phyloP scores from a whole-genome alignment of 2,888 invertebrate species.

The Gisinianus flammeolus region DNA sequence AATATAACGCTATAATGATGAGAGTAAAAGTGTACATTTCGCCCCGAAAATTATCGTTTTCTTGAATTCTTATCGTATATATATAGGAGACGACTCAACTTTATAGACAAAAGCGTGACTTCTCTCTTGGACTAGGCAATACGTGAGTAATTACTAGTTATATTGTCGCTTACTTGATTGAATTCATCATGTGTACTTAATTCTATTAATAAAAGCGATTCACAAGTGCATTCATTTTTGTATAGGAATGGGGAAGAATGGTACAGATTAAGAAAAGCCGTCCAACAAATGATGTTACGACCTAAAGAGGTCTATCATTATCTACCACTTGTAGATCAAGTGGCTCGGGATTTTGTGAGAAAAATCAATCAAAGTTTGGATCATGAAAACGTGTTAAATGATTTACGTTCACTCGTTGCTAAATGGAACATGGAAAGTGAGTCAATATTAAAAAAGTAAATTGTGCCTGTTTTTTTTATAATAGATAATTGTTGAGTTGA shows the following conservation, averaged over 20 bases:
- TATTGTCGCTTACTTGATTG: neutral
- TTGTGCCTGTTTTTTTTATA: neutral
- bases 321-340: constrained; percentile 62
- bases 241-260: constrained; percentile 67
- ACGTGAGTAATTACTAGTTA: constrained; percentile 62
- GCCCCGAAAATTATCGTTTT: too few species aligned
- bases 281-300: constrained; percentile 66
- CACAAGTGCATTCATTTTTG: neutral
- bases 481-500: neutral
- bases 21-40: too few species aligned
- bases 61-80: too few species aligned
- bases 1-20: too few species aligned
- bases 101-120: constrained; percentile 63
- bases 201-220: too few species aligned
- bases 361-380: constrained; percentile 60
- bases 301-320: constrained; percentile 65
- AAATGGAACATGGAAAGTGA: constrained; percentile 66
- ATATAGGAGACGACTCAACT: constrained; percentile 63
- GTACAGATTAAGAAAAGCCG: constrained; percentile 65
- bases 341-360: constrained; percentile 63
- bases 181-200: too few species aligned
- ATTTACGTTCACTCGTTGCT: constrained; percentile 61
- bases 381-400: constrained; percentile 59
- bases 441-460: constrained; percentile 44
- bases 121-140: constrained; percentile 66